These are phyloP conservation scores for Gobiocypris rarus DNA, from an alignment of 2,113 vertebrate genomes.

Conservation along the genomic window DNA sequence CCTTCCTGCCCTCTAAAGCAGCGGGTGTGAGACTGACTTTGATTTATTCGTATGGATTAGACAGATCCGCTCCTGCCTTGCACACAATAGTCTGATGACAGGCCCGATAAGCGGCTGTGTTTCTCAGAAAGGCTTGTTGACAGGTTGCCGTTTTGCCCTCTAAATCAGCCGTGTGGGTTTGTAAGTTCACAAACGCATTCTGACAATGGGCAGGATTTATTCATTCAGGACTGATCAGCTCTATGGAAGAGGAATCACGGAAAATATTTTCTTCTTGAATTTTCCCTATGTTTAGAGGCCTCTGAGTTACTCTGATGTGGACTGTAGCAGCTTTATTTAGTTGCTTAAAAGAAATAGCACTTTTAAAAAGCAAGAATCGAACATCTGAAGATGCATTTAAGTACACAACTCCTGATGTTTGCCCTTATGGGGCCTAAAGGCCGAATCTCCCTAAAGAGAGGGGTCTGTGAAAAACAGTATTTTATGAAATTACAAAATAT, in stretches of 20 bases:
- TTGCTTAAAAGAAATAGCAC: not conserved
- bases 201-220: constrained; percentile 45
- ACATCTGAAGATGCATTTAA: not conserved
- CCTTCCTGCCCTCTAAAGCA: constrained; percentile 18
- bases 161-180: constrained; percentile 50
- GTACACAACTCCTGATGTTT: not conserved
- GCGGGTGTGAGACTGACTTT: constrained; percentile 41
- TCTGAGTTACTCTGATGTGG: not conserved
- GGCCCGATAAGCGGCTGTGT: constrained; percentile 53
- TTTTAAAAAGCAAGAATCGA: not conserved
- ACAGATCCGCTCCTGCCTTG: constrained; percentile 49
- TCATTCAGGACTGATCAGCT: constrained; percentile 48
- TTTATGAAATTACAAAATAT: not conserved
- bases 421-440: not conserved
- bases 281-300: not conserved
- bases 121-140: constrained; percentile 49
- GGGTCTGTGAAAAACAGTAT: not conserved
- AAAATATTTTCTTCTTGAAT: constrained; percentile 4
- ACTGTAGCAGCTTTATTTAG: not conserved
- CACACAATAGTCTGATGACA: constrained; percentile 60
- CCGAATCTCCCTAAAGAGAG: not conserved
- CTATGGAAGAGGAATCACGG: constrained; percentile 2
- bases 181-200: constrained; percentile 40
- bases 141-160: constrained; percentile 56
- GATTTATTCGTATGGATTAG: constrained; percentile 57